Conservation (phyloP, 2,113 vertebrate species). For the Pteronura brasiliensis region DNA sequence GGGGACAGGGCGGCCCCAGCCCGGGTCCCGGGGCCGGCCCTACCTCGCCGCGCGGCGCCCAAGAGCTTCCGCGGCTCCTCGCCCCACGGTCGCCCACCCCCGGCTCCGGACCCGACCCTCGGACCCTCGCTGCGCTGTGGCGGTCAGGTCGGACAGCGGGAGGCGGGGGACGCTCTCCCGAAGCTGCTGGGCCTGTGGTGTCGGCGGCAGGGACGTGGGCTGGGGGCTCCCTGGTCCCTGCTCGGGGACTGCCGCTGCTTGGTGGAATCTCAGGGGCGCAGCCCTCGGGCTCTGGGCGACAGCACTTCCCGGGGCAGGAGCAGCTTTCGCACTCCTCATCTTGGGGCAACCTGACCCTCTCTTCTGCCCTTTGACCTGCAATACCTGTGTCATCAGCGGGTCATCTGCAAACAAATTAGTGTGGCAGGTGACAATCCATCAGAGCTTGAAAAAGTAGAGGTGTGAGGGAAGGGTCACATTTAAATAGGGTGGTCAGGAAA, state of each 20-base stretch:
- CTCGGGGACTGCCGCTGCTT: background rate
- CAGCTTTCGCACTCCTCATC: background rate
- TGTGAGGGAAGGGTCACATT: background rate
- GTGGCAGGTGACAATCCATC: background rate
- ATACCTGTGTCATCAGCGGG: fast-evolving
- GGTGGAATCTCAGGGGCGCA: background rate
- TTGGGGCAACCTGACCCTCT: too few relatives aligned
- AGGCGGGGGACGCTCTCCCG: background rate
- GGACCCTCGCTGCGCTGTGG: too few relatives aligned
- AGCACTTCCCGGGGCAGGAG: too few relatives aligned
- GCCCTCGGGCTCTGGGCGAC: background rate
- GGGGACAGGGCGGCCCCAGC: too few relatives aligned
- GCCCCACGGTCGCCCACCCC: too few relatives aligned
- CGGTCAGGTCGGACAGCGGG: background rate
- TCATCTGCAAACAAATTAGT: background rate
- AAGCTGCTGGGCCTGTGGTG: background rate
- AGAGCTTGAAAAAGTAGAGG: background rate
- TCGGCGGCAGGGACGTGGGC: background rate
- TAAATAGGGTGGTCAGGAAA: too few relatives aligned
- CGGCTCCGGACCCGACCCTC: background rate
- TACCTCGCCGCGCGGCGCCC: too few relatives aligned
- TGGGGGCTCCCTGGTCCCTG: background rate
- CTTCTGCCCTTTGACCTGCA: background rate
- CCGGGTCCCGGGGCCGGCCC: too few relatives aligned
- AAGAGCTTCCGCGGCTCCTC: too few relatives aligned